Percentiles rank a stretch among this genome's conserved stretches.
Evolutionary conservation across 2,797 vertebrate species (phyloP).

Genomic region (Thamnophis elegans): DNA sequence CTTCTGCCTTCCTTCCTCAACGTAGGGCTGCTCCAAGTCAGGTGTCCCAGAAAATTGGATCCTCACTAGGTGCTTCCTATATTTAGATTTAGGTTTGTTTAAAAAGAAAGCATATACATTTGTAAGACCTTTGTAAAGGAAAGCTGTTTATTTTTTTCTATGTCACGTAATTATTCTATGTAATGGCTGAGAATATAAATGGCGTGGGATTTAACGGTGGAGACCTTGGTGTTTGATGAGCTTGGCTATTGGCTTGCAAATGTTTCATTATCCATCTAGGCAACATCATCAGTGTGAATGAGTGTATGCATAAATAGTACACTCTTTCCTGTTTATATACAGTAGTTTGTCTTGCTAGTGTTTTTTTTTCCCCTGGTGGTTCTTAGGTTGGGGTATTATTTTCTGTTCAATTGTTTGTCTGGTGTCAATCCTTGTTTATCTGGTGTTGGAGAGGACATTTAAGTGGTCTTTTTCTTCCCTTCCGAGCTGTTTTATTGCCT

Average conservation of each 20-base stretch:
- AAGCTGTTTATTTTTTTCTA: neutral
- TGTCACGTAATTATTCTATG: neutral
- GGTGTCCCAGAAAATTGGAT: neutral
- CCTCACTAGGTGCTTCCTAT: neutral
- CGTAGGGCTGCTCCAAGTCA: neutral
- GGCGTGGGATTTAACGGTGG: neutral
- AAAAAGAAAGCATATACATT: neutral
- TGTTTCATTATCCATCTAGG: neutral
- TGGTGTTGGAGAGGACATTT: neutral
- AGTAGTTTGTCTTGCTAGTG: neutral
- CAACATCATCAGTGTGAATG: neutral
- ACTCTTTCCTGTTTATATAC: neutral
- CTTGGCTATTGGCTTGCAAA: neutral
- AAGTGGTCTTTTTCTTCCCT: neutral
- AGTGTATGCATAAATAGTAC: neutral
- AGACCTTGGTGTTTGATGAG: neutral
- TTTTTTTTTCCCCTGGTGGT: neutral
- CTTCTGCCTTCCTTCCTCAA: neutral
- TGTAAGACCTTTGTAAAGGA: neutral
- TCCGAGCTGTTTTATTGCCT: neutral
- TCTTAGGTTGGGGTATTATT: neutral
- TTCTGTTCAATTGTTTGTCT: neutral
- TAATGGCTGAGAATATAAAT: neutral
- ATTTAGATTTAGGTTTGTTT: neutral
- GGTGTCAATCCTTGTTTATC: neutral